Evolutionary conservation across 2,113 vertebrate species (phyloP), one percentile per base, ranked within the genome.

Genomic region (Callionymus lyra): DNA sequence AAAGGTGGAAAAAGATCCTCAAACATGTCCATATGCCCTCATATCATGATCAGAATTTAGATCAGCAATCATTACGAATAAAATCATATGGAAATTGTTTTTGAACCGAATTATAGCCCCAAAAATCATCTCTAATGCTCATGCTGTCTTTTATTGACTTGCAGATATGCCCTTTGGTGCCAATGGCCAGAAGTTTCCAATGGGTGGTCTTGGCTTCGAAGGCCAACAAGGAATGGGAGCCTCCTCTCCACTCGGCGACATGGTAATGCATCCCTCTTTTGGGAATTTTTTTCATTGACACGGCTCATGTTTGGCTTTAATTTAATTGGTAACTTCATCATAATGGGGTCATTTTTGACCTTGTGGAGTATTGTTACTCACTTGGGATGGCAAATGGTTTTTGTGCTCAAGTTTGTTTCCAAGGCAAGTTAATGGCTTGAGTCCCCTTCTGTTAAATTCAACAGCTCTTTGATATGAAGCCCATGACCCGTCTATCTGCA

Each of bases 211-310:
- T 83, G 88, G 87, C 79, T 97, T 93, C 85, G 94, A 97, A 65
- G 84, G 86, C 65, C 93, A 90, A 72, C 87, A 90, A 61, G 90
- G 88, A 75, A 87, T 95, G 80, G 88, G 91, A 74, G 71, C 87
- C 12, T 41, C 81, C 38, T 0, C 83, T 13, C 77, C 71, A n/a
- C 75, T 85, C 87, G 74, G 85, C 54, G 95, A 98, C 87, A 95
- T 98, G 94, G 95, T 97, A 98, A 97, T 8, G 93, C 97, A 95
- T 97, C 85, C 82, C 72, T 62, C 74, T 70, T 82, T 78, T 65
- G 72, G 84, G 75, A 77, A 63, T 14, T 40, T 56, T 17, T 10
- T 6, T 72, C 53, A 37, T 71, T 58, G 9, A 45, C 39, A n/a
- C 60, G 43, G 38, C 43, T 54, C 34, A 11, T 61, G 2, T 36